Evolutionary conservation across 2,797 vertebrate genomes (phyloP).

Genomic region (Cossypha caffra): DNA sequence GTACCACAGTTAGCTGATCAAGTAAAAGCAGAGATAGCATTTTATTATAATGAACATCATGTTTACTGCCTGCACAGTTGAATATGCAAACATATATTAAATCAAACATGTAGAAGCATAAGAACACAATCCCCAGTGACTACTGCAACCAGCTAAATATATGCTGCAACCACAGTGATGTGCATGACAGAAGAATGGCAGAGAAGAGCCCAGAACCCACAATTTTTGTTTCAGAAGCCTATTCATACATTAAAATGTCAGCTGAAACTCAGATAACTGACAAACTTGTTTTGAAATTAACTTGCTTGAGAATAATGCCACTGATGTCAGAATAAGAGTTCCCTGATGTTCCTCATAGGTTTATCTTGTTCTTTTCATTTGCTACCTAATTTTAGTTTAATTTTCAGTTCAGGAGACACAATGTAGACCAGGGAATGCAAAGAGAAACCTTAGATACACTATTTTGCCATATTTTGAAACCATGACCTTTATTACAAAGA

Average conservation of each 20-base stretch:
- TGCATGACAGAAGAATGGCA: neutral
- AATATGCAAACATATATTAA: conserved; percentile 58
- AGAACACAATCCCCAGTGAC: conserved; percentile 38
- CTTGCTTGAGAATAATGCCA: neutral
- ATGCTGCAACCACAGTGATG: conserved; percentile 29
- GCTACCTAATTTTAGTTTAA: neutral
- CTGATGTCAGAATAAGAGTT: neutral
- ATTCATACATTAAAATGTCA: neutral
- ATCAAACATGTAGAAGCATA: conserved; percentile 54
- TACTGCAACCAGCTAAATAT: conserved; percentile 46
- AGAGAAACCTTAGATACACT: neutral
- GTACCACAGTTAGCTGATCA: neutral
- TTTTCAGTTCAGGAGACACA: neutral
- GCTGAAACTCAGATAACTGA: neutral
- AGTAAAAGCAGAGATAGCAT: conserved; percentile 27
- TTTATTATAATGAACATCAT: neutral
- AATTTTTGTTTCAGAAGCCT: conserved; percentile 29
- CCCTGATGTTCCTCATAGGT: neutral
- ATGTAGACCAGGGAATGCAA: neutral
- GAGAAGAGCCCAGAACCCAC: neutral
- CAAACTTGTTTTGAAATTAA: neutral
- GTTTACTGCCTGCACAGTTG: conserved; percentile 48
- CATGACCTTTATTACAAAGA: neutral
- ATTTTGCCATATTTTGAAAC: neutral
- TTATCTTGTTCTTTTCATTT: neutral